phyloP scores from a whole-genome alignment of 2,888 invertebrate genomes.

The Thymelicus lineola region DNA sequence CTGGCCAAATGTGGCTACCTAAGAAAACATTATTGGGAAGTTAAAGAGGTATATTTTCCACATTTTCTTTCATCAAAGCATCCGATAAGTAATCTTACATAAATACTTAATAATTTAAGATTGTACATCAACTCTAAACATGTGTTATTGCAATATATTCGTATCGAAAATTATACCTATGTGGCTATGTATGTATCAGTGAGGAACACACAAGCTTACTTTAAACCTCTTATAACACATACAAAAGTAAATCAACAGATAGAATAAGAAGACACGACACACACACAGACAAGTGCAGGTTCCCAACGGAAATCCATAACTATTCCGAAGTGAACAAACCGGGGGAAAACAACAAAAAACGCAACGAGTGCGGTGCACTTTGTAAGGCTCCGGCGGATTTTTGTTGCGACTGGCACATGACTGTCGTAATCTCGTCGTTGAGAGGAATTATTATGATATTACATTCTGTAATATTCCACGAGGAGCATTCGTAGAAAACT shows the following conservation, averaged over 20 bases:
- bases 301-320: conserved; percentile 50
- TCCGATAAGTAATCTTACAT: no score
- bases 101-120: no score
- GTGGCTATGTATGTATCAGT: no score
- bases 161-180: no score
- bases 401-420: conserved; percentile 37
- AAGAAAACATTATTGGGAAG: no score
- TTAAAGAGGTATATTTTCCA: no score
- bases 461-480: conserved; percentile 36
- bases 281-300: conserved; percentile 42
- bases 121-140: no score
- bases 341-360: conserved; percentile 43
- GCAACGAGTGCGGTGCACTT: conserved; percentile 51
- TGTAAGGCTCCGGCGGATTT: conserved; percentile 45
- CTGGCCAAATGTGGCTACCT: no score
- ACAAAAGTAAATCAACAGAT: neutral
- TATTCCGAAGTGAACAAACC: conserved; percentile 37
- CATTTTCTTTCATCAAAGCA: no score
- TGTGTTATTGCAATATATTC: no score
- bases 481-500: neutral
- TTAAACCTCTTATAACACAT: neutral
- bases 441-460: conserved; percentile 49
- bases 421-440: conserved; percentile 35
- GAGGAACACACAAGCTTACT: no score
- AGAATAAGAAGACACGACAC: conserved; percentile 39